Evolutionary conservation across 2,113 vertebrate genomes (phyloP).

Genomic region (Cyphomyrus discorhynchus): DNA sequence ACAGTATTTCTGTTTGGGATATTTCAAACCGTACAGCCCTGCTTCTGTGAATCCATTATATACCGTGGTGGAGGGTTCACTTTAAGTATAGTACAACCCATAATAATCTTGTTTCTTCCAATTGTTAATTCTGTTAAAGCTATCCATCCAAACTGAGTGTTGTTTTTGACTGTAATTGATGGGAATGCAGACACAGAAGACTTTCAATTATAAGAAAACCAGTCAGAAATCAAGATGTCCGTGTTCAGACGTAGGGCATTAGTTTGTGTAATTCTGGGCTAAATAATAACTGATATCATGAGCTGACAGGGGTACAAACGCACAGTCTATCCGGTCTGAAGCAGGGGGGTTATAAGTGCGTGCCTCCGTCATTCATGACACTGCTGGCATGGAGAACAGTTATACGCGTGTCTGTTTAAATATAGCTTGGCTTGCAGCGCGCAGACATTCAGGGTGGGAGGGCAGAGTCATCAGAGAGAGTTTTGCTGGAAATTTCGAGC

Average conservation of each 20-base stretch:
- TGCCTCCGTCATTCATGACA: background rate
- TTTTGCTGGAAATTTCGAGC: conserved; percentile 62
- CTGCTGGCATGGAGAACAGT: conserved; percentile 23
- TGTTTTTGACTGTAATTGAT: background rate
- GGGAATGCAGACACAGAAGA: background rate
- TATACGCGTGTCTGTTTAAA: conserved; percentile 34
- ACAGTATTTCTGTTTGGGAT: background rate
- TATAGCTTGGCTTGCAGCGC: conserved; percentile 52
- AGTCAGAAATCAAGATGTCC: background rate
- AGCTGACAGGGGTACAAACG: background rate
- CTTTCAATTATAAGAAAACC: background rate
- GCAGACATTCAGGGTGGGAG: conserved; percentile 58
- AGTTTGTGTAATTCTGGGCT: background rate
- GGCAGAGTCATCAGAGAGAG: conserved; percentile 64
- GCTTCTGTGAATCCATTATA: background rate
- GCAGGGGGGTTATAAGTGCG: background rate
- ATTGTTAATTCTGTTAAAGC: background rate
- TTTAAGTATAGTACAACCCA: background rate
- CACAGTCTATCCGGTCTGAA: background rate
- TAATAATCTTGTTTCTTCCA: background rate
- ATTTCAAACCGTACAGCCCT: background rate
- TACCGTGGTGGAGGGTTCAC: background rate
- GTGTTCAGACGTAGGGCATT: background rate
- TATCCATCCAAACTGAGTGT: background rate
- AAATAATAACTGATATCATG: background rate